Base-by-base conservation (phyloP, 2,797 vertebrate species). In the Schizopygopsis pylzovi region DNA sequence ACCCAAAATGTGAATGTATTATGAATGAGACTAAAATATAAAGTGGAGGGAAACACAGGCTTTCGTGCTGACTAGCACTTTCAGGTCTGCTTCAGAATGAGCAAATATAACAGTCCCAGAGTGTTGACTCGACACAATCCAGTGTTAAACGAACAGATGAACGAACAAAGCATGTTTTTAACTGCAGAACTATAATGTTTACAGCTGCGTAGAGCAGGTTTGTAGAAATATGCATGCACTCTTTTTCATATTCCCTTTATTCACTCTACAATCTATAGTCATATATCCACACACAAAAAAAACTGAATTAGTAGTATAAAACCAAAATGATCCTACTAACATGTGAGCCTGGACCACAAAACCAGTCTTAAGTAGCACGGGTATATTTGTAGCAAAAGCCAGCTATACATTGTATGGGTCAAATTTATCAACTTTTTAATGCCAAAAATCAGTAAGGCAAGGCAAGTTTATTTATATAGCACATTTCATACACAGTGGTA, bases 121-220 rank as follows among this genome's bases (percentile, higher is more conserved):
- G 78, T 85, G 82, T 84, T 87, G 87, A 87, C 87, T 90, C 86
- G 4, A 84, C 89, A 88, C 71, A 87, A 87, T 84, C 33, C 80
- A 65, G 41, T 85, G 78, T 84, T 82, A 83, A 86, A 86, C 72
- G 73, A 87, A 84, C 11, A 5, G 83, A 86, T 67, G 79, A 79
- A 83, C 28, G 18, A 37, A 67, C 49, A 78, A 68, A 68, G 37
- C 33, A 8, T 67, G 25, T 61, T 72, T 56, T 88, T 54, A 70
- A 79, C 78, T 84, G 28, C 49, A 49, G 75, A 15, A 59, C 78
- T 71, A 77, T 16, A 41, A 49, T 68, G 16, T 54, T 56, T 65
- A 76, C 61, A 81, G 54, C 3, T 65, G 9, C 43, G 16, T 45
- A 25, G 25, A n/a, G 47, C n/a, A 67, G 25, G 61, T 80, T 78